Conservation (phyloP, 2,888 invertebrate genomes). For the Mongoloraphidia duomilia region DNA sequence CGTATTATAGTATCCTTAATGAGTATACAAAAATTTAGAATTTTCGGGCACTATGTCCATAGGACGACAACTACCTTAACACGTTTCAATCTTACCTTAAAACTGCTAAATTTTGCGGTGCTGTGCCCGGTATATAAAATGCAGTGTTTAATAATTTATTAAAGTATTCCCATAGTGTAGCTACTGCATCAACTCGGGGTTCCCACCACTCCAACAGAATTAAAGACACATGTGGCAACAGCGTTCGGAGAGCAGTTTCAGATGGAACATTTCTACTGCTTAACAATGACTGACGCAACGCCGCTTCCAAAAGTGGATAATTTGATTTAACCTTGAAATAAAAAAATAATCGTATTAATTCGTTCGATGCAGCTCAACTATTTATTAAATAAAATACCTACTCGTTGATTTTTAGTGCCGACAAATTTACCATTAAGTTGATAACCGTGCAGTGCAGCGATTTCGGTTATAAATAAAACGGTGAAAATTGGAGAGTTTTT, state of each 20-base stretch:
- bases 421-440: slow-evolving; percentile 25
- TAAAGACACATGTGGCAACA: slow-evolving; percentile 29
- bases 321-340: slow-evolving; percentile 23
- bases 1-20: too few relatives aligned
- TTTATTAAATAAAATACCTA: slow-evolving; percentile 4
- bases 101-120: slow-evolving; percentile 31
- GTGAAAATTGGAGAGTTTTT: slow-evolving; percentile 26
- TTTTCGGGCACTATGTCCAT: too few relatives aligned
- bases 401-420: slow-evolving; percentile 14
- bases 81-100: slow-evolving; percentile 20
- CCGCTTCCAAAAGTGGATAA: slow-evolving; percentile 31
- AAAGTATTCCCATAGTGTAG: slow-evolving; percentile 42
- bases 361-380: neutral
- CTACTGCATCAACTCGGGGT: slow-evolving; percentile 33
- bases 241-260: slow-evolving; percentile 33
- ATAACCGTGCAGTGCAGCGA: slow-evolving; percentile 31
- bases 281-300: slow-evolving; percentile 31
- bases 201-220: slow-evolving; percentile 35
- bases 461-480: slow-evolving; percentile 33
- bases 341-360: neutral
- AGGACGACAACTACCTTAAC: too few relatives aligned
- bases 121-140: slow-evolving; percentile 33
- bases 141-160: slow-evolving; percentile 39
- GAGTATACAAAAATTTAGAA: too few relatives aligned
- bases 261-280: slow-evolving; percentile 28